These are phyloP conservation scores for Falco naumanni DNA, from an alignment of 2,797 vertebrate species.

Conservation along the genomic window DNA sequence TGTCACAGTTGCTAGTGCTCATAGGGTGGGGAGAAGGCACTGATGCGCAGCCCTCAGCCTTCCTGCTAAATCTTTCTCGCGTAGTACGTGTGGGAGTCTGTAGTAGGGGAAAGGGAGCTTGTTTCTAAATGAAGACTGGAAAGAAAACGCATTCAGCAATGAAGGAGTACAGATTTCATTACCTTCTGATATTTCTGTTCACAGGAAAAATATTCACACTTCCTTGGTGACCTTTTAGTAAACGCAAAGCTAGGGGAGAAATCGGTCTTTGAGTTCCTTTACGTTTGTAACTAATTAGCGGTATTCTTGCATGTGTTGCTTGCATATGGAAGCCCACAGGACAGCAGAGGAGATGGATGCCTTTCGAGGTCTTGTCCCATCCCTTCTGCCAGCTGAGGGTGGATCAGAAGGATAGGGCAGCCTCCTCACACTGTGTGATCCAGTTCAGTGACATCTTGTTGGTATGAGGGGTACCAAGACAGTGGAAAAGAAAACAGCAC, in stretches of 20 bases:
- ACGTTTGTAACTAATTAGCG: conserved; percentile 35
- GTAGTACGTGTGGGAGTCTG: not conserved
- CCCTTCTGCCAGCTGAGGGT: not conserved
- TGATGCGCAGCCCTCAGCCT: not conserved
- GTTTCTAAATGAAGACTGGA: not conserved
- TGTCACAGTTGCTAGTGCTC: not conserved
- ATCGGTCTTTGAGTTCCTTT: conserved; percentile 37
- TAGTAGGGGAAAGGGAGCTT: not conserved
- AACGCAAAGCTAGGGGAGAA: conserved; percentile 46
- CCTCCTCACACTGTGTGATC: not conserved
- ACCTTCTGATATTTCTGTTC: conserved; percentile 58
- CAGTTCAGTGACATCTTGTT: not conserved
- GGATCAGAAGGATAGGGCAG: not conserved
- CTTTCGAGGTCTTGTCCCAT: not conserved
- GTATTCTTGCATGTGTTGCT: not conserved
- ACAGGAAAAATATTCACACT: conserved; percentile 43
- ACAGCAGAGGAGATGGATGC: not conserved
- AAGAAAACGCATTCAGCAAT: not conserved
- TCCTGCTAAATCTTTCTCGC: not conserved
- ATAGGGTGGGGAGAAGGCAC: not conserved
- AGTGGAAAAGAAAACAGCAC: not conserved
- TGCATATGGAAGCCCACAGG: not conserved
- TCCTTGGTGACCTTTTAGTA: conserved; percentile 74
- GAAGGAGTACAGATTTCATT: conserved; percentile 69
- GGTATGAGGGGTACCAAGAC: accelerated